phyloP scores from a whole-genome alignment of 1,140 invertebrate species.

The Drosophila pallidifrons region DNA sequence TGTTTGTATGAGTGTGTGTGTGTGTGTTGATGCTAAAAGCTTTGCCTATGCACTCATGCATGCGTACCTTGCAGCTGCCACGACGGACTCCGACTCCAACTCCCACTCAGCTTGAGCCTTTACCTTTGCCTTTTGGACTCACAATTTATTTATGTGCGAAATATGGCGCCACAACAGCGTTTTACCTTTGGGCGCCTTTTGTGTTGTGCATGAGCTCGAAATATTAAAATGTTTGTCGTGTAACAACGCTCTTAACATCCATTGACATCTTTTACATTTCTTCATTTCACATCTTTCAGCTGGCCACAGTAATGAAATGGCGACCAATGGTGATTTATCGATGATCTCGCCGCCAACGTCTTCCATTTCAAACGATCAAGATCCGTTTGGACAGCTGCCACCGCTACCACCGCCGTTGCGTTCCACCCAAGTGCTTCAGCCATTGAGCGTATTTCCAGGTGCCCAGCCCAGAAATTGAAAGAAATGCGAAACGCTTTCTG shows the following conservation, averaged over 20 bases:
- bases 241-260: constrained; percentile 21
- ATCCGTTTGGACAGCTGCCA: constrained; percentile 85
- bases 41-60: constrained; percentile 81
- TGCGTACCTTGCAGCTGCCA: constrained; percentile 67
- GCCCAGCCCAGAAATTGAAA: constrained; percentile 42
- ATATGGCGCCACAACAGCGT: constrained; percentile 67
- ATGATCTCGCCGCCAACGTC: constrained; percentile 85
- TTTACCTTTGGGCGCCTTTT: constrained; percentile 55
- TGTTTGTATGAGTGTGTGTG: constrained; percentile 11
- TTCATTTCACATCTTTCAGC: constrained; percentile 49
- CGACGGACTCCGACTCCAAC: neutral
- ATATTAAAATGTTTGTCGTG: constrained; percentile 33
- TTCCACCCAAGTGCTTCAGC: constrained; percentile 85
- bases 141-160: constrained; percentile 82
- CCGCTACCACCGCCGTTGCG: constrained; percentile 85
- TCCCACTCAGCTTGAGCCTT: neutral
- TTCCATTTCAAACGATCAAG: constrained; percentile 85
- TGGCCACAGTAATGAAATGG: constrained; percentile 85
- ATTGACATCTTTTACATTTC: constrained; percentile 4
- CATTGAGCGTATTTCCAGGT: constrained; percentile 85
- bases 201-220: neutral
- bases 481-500: constrained; percentile 22
- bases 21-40: constrained; percentile 63
- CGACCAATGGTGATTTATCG: constrained; percentile 84
- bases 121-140: constrained; percentile 38